Conservation (phyloP, 2,113 vertebrate genomes). For the Lamprotornis superbus region DNA sequence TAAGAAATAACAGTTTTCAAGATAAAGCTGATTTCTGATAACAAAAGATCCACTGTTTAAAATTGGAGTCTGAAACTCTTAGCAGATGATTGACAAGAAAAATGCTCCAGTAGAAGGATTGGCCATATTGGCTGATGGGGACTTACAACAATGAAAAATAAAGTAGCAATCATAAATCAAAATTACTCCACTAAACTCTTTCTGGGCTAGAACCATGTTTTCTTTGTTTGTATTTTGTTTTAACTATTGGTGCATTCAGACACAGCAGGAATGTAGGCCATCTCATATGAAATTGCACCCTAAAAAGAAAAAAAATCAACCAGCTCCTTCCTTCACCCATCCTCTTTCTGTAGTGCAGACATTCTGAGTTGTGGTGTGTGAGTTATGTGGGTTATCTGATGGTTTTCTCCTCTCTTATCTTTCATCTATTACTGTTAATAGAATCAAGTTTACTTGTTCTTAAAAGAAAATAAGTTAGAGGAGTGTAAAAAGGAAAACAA, state of each 20-base stretch:
- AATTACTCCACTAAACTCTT: background rate
- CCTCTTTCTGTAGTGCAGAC: background rate
- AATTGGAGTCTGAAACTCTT: background rate
- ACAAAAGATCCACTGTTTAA: background rate
- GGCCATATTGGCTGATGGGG: background rate
- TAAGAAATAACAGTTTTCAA: slow-evolving; percentile 56
- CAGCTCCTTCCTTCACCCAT: background rate
- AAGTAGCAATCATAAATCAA: background rate
- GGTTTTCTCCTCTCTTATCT: background rate
- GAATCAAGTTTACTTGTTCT: background rate
- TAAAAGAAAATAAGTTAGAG: background rate
- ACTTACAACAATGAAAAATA: background rate
- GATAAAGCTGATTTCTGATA: slow-evolving; percentile 57
- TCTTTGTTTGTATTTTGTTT: background rate
- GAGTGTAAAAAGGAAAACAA: background rate
- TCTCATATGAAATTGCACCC: background rate
- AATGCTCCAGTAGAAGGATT: background rate
- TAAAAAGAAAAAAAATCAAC: background rate
- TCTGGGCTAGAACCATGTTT: background rate
- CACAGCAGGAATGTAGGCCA: background rate
- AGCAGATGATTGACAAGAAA: slow-evolving; percentile 3
- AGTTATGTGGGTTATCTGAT: background rate
- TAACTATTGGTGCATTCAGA: background rate
- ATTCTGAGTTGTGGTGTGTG: background rate
- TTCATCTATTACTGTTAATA: background rate